phyloP scores from a whole-genome alignment of 2,888 invertebrate genomes.

The Caenorhabditis imperialis region DNA sequence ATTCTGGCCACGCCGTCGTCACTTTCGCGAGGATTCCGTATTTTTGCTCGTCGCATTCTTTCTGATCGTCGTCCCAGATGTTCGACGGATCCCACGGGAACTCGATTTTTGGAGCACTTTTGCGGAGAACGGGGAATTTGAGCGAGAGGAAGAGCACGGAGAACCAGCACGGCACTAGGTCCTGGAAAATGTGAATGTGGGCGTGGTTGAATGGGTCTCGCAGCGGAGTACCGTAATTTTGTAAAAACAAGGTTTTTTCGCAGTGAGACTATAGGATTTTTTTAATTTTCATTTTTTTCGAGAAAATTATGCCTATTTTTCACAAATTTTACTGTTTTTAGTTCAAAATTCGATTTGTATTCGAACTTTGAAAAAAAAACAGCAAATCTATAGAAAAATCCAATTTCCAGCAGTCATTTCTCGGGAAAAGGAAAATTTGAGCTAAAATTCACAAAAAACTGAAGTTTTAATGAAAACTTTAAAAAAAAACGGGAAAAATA shows the following conservation, averaged over 20 bases:
- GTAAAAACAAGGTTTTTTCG: not conserved
- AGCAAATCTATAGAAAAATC: too few species aligned
- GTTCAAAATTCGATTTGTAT: too few species aligned
- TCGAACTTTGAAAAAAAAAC: too few species aligned
- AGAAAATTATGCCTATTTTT: too few species aligned
- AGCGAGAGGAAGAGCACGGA: not conserved
- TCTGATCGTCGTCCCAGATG: constrained; percentile 22
- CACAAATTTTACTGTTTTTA: too few species aligned
- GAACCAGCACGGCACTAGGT: constrained; percentile 29
- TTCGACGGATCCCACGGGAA: constrained; percentile 20
- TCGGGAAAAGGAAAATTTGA: not conserved
- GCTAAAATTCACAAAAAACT: not conserved
- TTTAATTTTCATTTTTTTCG: too few species aligned
- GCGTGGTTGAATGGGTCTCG: too few species aligned
- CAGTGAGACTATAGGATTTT: not conserved
- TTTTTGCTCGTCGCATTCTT: not conserved
- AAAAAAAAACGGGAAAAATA: not conserved
- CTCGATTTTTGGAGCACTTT: not conserved
- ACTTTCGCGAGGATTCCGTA: constrained; percentile 21
- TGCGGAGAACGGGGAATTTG: not conserved
- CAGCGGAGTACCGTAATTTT: too few species aligned
- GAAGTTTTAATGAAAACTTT: too few species aligned
- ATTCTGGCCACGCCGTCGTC: constrained; percentile 30
- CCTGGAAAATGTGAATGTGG: too few species aligned
- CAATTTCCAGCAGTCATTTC: too few species aligned